Evolutionary conservation across 1,140 invertebrate genomes (phyloP).

Genomic region (Drosophila ironensis): DNA sequence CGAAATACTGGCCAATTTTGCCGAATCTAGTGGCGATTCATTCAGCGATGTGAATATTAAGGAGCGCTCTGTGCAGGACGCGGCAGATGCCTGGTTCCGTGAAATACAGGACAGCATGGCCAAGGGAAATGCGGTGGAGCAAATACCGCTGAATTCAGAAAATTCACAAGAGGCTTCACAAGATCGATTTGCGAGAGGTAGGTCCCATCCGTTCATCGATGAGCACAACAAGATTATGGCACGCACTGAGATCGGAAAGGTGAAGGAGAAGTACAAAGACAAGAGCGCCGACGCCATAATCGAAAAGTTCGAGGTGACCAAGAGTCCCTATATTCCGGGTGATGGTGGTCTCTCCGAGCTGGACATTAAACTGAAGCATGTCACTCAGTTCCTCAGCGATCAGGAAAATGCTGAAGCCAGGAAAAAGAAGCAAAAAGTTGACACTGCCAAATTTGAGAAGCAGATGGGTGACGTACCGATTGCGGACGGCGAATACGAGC

Average conservation of each 20-base stretch:
- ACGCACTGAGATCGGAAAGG: not conserved
- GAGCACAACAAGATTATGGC: not conserved
- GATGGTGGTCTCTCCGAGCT: not conserved
- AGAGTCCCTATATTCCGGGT: not conserved
- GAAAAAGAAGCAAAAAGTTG: not conserved
- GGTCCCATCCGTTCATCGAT: not conserved
- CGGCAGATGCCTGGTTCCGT: constrained; percentile 53
- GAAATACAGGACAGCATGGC: constrained; percentile 17
- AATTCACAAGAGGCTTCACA: too few species aligned
- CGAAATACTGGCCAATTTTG: constrained; percentile 55
- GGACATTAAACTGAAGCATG: constrained; percentile 34
- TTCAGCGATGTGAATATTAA: not conserved
- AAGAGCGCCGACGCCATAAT: not conserved
- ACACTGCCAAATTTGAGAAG: not conserved
- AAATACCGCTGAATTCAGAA: not conserved
- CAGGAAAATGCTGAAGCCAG: constrained; percentile 2
- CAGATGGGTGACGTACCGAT: constrained; percentile 6
- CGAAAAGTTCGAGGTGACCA: not conserved
- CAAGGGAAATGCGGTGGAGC: not conserved
- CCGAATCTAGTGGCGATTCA: not conserved
- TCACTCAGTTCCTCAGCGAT: constrained; percentile 10
- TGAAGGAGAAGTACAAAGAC: not conserved
- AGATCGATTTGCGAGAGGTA: not conserved
- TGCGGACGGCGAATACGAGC: constrained; percentile 35
- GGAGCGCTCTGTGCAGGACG: constrained; percentile 11